A percentile compares a stretch with the other conserved stretches of the same genome.
These are phyloP conservation scores for Phylloscopus whistleri DNA, from an alignment of 2,113 vertebrate species.

Conservation along the genomic window DNA sequence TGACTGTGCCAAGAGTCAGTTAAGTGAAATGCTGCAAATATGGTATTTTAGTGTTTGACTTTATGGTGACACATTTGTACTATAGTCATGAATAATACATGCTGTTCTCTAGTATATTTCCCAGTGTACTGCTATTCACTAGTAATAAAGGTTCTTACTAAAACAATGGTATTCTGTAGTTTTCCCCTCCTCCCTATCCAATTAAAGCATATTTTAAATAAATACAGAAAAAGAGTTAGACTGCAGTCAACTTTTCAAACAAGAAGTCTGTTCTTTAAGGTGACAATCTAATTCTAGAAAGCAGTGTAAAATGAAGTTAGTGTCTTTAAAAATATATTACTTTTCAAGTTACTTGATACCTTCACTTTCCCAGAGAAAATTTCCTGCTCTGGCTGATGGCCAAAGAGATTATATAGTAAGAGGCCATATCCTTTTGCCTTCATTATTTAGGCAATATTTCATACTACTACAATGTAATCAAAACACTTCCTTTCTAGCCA, in stretches of 20 bases:
- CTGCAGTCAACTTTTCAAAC: not conserved
- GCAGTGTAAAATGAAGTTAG: conserved; percentile 26
- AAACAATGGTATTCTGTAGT: not conserved
- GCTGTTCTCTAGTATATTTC: not conserved
- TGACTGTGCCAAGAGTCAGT: not conserved
- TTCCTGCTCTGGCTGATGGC: conserved; percentile 68
- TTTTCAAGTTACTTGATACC: conserved; percentile 61
- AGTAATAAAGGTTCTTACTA: not conserved
- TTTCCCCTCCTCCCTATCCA: not conserved
- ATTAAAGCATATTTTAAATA: not conserved
- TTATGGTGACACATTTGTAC: not conserved
- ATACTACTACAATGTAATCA: conserved; percentile 62
- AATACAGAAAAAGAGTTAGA: not conserved
- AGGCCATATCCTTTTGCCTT: conserved; percentile 60
- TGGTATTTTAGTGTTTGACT: not conserved
- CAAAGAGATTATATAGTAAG: conserved; percentile 64
- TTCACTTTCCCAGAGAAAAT: conserved; percentile 55
- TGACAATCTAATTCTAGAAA: conserved; percentile 55
- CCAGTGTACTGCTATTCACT: not conserved
- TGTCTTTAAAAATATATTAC: conserved; percentile 55
- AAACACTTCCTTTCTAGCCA: conserved; percentile 53
- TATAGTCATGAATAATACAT: not conserved
- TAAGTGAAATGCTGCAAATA: not conserved
- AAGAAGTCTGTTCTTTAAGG: conserved; percentile 21
- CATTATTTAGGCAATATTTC: conserved; percentile 62